Conservation (phyloP, 2,888 invertebrate genomes). For the Holacanthella duospinosa region DNA sequence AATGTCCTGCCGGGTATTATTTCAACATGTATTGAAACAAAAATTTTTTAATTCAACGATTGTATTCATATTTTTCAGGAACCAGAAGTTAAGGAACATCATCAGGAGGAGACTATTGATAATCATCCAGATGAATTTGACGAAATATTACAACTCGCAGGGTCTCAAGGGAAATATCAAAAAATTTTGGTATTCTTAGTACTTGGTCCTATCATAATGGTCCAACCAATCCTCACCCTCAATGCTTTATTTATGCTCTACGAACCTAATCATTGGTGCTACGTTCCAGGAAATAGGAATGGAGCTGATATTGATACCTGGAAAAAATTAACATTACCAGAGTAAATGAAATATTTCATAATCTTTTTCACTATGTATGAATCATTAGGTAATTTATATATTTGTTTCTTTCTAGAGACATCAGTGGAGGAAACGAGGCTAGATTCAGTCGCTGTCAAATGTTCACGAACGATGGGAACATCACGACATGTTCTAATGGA, state of each 20-base stretch:
- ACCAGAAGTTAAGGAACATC: neutral
- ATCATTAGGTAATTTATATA: neutral
- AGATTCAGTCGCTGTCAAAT: conserved; percentile 29
- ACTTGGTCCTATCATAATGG: conserved; percentile 42
- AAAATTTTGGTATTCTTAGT: conserved; percentile 46
- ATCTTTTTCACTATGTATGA: neutral
- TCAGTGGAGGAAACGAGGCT: conserved; percentile 13
- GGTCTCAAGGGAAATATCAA: conserved; percentile 49
- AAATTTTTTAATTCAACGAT: too few species aligned
- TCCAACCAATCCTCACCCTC: conserved; percentile 46
- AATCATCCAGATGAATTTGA: conserved; percentile 44
- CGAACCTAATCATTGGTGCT: conserved; percentile 52
- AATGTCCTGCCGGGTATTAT: too few species aligned
- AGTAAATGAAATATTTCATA: conserved; percentile 40
- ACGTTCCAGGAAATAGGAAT: conserved; percentile 46
- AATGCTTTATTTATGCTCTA: conserved; percentile 49
- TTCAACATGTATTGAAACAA: too few species aligned
- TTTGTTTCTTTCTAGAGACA: conserved; percentile 12
- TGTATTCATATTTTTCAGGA: neutral
- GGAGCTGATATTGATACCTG: conserved; percentile 46
- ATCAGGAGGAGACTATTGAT: neutral
- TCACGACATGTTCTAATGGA: conserved; percentile 44
- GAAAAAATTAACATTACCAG: conserved; percentile 48
- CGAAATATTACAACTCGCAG: conserved; percentile 46
- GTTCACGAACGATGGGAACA: conserved; percentile 16